These are phyloP conservation scores for Gavia stellata DNA, from an alignment of 2,113 vertebrate species.

Conservation along the genomic window DNA sequence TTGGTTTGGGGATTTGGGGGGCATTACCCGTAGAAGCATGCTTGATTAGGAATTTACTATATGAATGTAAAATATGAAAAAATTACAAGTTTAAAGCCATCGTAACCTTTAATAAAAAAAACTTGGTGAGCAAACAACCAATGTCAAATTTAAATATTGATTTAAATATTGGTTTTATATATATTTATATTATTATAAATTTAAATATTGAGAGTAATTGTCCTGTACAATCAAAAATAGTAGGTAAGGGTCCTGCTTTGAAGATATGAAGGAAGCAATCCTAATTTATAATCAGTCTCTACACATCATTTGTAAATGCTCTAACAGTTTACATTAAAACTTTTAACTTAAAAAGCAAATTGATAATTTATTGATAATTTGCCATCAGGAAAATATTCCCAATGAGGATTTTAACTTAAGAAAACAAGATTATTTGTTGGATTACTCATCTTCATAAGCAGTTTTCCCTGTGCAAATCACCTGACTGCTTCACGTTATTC, in stretches of 20 bases:
- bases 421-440: background rate
- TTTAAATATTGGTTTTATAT: too few species aligned
- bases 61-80: background rate
- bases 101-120: background rate
- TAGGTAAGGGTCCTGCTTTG: background rate
- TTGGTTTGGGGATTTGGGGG: background rate
- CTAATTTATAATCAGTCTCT: background rate
- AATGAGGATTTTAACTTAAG: background rate
- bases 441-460: background rate
- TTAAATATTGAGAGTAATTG: background rate
- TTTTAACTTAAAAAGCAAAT: background rate
- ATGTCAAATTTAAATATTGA: background rate
- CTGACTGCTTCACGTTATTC: background rate
- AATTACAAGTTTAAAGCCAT: background rate
- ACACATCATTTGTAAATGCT: background rate
- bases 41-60: background rate
- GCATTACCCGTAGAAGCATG: background rate
- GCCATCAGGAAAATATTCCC: background rate
- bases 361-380: background rate
- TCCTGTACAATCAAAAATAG: background rate
- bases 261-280: background rate
- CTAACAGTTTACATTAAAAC: background rate
- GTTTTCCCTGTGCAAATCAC: background rate
- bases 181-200: too few species aligned
- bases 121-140: accelerated